Evolutionary conservation across 2,797 vertebrate genomes (phyloP).

Genomic region (Decapterus maruadsi): DNA sequence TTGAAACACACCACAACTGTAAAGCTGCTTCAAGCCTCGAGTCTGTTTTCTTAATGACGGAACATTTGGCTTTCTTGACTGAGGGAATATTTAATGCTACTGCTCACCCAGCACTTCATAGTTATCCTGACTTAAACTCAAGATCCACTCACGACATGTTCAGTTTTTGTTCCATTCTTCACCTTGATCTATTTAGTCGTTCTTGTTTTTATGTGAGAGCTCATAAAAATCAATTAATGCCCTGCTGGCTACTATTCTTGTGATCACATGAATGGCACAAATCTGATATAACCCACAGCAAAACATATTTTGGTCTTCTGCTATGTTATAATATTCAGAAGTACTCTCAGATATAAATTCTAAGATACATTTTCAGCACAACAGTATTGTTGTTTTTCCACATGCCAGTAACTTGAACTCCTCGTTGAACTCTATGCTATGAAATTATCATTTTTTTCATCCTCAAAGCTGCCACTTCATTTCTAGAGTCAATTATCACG

Average conservation of each 20-base stretch:
- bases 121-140: background rate
- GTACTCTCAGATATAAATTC: background rate
- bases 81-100: background rate
- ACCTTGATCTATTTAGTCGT: background rate
- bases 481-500: background rate
- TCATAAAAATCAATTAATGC: background rate
- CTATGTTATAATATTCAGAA: background rate
- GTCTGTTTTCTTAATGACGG: background rate
- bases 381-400: background rate
- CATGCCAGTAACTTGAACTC: background rate
- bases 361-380: no score
- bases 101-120: background rate
- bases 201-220: background rate
- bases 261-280: background rate
- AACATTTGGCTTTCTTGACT: background rate
- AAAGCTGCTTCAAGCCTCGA: background rate
- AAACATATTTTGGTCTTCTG: background rate
- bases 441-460: background rate
- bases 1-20: constrained; percentile 20
- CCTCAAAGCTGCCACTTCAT: background rate
- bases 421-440: background rate
- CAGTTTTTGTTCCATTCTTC: background rate
- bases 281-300: background rate
- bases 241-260: background rate
- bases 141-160: background rate